Percentiles rank a stretch among this genome's conserved stretches.
phyloP scores from a whole-genome alignment of 2,888 invertebrate genomes.

The Dryobota labecula region DNA sequence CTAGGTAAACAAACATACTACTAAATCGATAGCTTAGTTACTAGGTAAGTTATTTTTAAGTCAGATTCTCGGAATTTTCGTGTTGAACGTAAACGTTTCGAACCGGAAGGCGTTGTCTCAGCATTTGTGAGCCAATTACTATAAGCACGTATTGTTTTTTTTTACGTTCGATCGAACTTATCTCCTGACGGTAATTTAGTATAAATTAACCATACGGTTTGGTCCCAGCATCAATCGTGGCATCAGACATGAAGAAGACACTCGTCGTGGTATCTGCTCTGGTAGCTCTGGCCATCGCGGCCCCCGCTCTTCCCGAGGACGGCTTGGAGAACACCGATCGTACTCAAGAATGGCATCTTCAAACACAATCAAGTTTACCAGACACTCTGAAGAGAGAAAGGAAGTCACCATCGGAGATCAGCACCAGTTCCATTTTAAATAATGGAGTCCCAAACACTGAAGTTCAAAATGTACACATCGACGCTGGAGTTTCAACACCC shows the following conservation, averaged over 20 bases:
- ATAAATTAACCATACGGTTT: constrained; percentile 77
- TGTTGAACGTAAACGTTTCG: constrained; percentile 38
- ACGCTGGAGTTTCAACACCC: constrained; percentile 56
- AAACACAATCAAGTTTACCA: constrained; percentile 46
- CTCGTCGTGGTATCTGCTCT: constrained; percentile 80
- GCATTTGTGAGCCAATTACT: constrained; percentile 68
- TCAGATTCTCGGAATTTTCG: constrained; percentile 26
- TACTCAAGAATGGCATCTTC: constrained; percentile 44
- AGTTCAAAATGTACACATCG: constrained; percentile 43
- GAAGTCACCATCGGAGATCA: constrained; percentile 73
- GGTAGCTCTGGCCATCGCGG: constrained; percentile 77
- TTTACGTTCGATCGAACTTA: constrained; percentile 55
- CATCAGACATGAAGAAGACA: constrained; percentile 83
- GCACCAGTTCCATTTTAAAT: constrained; percentile 28
- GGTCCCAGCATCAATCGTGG: constrained; percentile 75
- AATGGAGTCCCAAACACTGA: constrained; percentile 36
- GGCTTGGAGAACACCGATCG: constrained; percentile 62
- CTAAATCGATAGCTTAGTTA: constrained; percentile 10
- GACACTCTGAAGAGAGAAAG: constrained; percentile 72
- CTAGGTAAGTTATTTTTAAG: constrained; percentile 26
- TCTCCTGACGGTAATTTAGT: constrained; percentile 70
- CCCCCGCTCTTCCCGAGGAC: constrained; percentile 75
- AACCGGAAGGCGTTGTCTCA: constrained; percentile 73
- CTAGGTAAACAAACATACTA: background rate
- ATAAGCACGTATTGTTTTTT: constrained; percentile 81